Base-by-base conservation (phyloP, 2,888 invertebrate species). In the Empis livida region DNA sequence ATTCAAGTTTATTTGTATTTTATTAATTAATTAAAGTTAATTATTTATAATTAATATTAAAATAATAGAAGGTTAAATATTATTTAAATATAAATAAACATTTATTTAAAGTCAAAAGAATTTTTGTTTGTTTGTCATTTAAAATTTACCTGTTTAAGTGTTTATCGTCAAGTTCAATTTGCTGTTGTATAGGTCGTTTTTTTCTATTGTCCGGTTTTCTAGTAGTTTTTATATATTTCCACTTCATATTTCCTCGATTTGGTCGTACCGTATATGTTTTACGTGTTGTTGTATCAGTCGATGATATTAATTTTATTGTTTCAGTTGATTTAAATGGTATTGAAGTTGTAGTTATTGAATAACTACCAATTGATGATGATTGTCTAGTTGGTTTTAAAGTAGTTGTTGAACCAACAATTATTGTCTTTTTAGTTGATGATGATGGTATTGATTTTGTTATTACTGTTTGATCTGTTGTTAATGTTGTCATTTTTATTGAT, bases 161-260 rank as follows among this genome's bases (percentile, higher is more conserved):
- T 44, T 52, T 54, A 41, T 55, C 54, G 47, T 53, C 54, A 49
- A 51, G 42, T 52, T 56, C 54, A 48, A 53, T 43, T 44, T 44
- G 38, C 23, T 45, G 50, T 48, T 45, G 45, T 37, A 49, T 32
- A 39, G 43, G 46, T 49, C 43, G 17, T 23, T 23, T 42, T 43
- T 40, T 43, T 32, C 16, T 16, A 39, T 40, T 31, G 27, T 46
- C 45, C 10, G 43, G 32, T 40, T 43, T 49, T 40, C 50, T 53
- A 41, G 57, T 53, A 69, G 69, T 56, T 71, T 73, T 48, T 64
- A 71, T 61, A 65, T 72, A 58, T 49, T 61, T 62, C 66, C 67
- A 69, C 48, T 63, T 72, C 41, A 67, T 63, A 56, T 70, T 71
- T 56, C 71, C 75, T 53, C 71, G 71, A 46, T 61, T 56, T 6